These are phyloP conservation scores for Drosophila littoralis DNA, from an alignment of 1,140 invertebrate genomes.

Conservation along the genomic window DNA sequence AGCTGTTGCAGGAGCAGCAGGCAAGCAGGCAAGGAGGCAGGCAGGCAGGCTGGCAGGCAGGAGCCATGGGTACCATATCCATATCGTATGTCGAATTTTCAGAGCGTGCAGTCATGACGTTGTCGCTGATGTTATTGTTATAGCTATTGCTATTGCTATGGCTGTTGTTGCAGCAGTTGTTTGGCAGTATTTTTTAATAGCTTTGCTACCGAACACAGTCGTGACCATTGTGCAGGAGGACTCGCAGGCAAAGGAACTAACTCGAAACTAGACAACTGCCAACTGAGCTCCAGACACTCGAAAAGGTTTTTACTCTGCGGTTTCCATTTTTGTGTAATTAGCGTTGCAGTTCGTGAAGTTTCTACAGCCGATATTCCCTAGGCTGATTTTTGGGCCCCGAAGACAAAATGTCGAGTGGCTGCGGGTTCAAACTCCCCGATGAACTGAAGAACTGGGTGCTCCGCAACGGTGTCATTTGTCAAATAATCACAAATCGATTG, in stretches of 20 bases:
- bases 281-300: slow-evolving; percentile 39
- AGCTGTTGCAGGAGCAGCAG: slow-evolving; percentile 15
- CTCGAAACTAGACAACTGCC: slow-evolving; percentile 41
- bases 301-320: slow-evolving; percentile 32
- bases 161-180: slow-evolving; percentile 6
- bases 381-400: slow-evolving; percentile 47
- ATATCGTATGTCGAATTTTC: slow-evolving; percentile 81
- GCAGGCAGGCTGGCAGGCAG: slow-evolving; percentile 6
- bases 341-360: slow-evolving; percentile 78
- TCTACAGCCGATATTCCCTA: slow-evolving; percentile 43
- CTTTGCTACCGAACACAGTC: slow-evolving; percentile 61
- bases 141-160: slow-evolving; percentile 21
- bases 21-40: slow-evolving; percentile 14
- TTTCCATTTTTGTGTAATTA: slow-evolving; percentile 77
- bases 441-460: no score
- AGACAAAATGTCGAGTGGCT: slow-evolving; percentile 1
- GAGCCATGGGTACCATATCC: slow-evolving; percentile 42
- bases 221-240: slow-evolving; percentile 70
- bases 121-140: slow-evolving; percentile 55
- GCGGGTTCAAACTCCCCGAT: slow-evolving; percentile 32
- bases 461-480: slow-evolving; percentile 26
- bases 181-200: slow-evolving; percentile 55
- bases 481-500: neutral
- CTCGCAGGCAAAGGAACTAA: slow-evolving; percentile 14
- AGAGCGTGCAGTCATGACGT: slow-evolving; percentile 78